These are phyloP conservation scores for Drosophila neonasuta DNA, from an alignment of 2,888 invertebrate species.

Conservation along the genomic window DNA sequence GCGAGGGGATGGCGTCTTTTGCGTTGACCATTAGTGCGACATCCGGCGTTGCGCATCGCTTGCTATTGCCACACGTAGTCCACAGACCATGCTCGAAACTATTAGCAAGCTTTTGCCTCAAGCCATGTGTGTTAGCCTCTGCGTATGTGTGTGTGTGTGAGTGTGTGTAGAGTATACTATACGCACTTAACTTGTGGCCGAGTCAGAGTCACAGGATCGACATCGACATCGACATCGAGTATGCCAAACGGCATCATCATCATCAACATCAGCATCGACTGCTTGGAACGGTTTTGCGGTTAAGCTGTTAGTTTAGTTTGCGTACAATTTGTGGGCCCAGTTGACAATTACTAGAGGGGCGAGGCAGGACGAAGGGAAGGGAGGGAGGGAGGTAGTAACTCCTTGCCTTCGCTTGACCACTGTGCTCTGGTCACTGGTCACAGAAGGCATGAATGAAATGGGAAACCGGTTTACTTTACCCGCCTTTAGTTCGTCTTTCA, in stretches of 20 bases:
- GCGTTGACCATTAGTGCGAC: constrained; percentile 81
- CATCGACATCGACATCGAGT: constrained; percentile 29
- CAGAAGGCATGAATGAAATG: constrained; percentile 72
- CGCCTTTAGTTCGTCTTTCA: constrained; percentile 61
- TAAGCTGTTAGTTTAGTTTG: constrained; percentile 77
- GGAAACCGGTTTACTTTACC: constrained; percentile 66
- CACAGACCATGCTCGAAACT: constrained; percentile 52
- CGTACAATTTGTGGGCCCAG: constrained; percentile 73
- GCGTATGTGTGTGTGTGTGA: background rate
- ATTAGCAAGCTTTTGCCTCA: constrained; percentile 64
- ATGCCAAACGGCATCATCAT: constrained; percentile 45
- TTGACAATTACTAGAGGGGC: constrained; percentile 68
- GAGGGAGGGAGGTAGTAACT: background rate
- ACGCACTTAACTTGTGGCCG: constrained; percentile 69
- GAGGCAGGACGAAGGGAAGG: background rate
- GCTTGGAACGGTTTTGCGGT: constrained; percentile 63
- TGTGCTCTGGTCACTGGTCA: constrained; percentile 31
- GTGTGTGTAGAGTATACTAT: constrained; percentile 30
- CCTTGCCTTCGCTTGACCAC: constrained; percentile 33
- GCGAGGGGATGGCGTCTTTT: constrained; percentile 44
- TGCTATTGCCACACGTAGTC: constrained; percentile 56
- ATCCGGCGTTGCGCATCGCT: constrained; percentile 78
- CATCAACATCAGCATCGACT: constrained; percentile 43
- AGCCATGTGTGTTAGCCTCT: constrained; percentile 15
- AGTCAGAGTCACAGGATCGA: constrained; percentile 55